Conservation (phyloP, 2,113 vertebrate species). For the Xiphorhynchus elegans region DNA sequence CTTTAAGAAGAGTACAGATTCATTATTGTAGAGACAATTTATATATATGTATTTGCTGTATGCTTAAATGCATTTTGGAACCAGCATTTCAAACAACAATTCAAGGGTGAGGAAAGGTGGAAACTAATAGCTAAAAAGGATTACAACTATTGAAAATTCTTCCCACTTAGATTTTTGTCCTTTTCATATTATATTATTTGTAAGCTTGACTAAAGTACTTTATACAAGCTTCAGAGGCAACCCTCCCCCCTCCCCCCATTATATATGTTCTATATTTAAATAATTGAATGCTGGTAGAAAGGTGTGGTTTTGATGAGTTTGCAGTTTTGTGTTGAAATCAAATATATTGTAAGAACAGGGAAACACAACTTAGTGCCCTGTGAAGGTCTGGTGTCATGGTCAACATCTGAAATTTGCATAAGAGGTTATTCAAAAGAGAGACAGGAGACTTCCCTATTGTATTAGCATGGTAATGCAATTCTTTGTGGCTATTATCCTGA, state of each 20-base stretch:
- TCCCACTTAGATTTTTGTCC: neutral
- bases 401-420: constrained; percentile 61
- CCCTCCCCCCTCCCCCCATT: neutral
- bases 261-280: constrained; percentile 22
- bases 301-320: constrained; percentile 52
- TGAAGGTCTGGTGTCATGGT: constrained; percentile 61
- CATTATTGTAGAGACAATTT: neutral
- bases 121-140: neutral
- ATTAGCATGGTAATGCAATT: constrained; percentile 60
- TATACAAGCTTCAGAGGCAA: neutral
- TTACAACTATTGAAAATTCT: neutral
- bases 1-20: neutral
- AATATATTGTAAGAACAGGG: constrained; percentile 47
- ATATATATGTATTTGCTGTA: neutral
- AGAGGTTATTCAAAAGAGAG: constrained; percentile 55
- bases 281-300: constrained; percentile 36
- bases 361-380: constrained; percentile 41
- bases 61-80: neutral
- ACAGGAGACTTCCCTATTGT: constrained; percentile 48
- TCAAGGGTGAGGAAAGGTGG: neutral
- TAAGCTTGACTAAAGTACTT: neutral
- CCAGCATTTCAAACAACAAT: neutral
- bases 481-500: constrained; percentile 32
- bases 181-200: constrained; percentile 11
- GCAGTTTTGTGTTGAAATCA: constrained; percentile 60